Base-by-base conservation (phyloP, 2,888 invertebrate genomes). In the Rhimphoctona megacephalus region DNA sequence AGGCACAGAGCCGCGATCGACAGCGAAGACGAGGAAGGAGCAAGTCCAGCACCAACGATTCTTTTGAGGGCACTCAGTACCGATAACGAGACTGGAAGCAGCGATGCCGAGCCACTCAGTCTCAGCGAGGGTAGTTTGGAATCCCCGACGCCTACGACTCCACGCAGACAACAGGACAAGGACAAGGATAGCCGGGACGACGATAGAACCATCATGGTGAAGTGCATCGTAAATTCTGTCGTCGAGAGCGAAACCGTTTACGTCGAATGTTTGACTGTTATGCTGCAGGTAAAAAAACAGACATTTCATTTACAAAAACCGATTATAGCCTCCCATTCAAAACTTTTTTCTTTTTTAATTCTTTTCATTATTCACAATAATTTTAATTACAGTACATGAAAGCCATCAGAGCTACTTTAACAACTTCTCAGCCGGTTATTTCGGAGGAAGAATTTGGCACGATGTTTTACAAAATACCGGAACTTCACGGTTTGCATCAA, bases 381-480 rank as follows among this genome's bases (percentile, higher is more conserved):
- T 30, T 70, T 70, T 30, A 0, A 54, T 83, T 76, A 25, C 94
- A 98, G 98, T 98, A 98, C 93, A 98, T 98, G 97, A 98, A 98
- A 93, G 98, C 98, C 30, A 97, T 98, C 90, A 97, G 98, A 94
- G 97, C 98, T 70, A 98, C 98, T 17, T 95, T 98, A 87, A 96
- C 97, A 70, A 98, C 98, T 81, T 98, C 98, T 14, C 98, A 98
- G 94, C 98, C 98, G 69, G 97, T 99, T 86, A 97, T 98, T 92
- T 97, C 97, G 1, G 97, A 97, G 92, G 97, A 98, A 88, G 98
- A 99, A 93, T 97, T 98, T 93, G 97, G 97, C 89, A 97, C 97
- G 9, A 98, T 99, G 93, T 99, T 99, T 95, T 98, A 97, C 94
- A 98, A 98, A 95, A 98, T 99, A 94, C 97, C 98, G 0, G 98